Evolutionary conservation across 2,888 invertebrate species (phyloP).

Genomic region (Dynastes tityus): DNA sequence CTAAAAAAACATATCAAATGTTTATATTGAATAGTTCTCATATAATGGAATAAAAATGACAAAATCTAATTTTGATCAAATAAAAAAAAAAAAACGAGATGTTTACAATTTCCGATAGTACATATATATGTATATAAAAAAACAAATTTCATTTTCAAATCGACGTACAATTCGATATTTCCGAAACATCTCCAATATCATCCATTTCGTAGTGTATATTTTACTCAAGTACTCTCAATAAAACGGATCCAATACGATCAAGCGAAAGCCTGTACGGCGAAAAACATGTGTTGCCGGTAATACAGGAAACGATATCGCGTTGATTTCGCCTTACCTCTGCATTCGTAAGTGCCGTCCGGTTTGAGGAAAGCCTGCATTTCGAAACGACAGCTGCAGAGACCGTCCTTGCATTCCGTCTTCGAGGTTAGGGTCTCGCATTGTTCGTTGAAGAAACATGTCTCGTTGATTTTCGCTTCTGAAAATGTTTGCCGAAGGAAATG

Average conservation of each 20-base stretch:
- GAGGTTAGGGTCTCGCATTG: constrained; percentile 84
- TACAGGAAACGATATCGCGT: constrained; percentile 3
- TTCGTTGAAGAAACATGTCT: constrained; percentile 87
- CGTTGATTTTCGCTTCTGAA: constrained; percentile 86
- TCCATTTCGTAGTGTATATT: too few species aligned
- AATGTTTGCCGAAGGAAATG: constrained; percentile 57
- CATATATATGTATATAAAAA: too few species aligned
- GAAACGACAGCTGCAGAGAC: constrained; percentile 84
- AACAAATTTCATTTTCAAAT: too few species aligned
- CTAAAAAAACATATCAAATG: constrained; percentile 64
- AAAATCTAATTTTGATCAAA: too few species aligned
- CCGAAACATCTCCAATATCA: too few species aligned
- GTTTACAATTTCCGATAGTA: too few species aligned
- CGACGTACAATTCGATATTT: too few species aligned
- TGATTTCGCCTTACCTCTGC: constrained; percentile 77
- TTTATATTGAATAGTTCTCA: not conserved
- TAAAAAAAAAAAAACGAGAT: too few species aligned
- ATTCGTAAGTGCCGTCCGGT: constrained; percentile 81
- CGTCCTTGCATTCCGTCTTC: constrained; percentile 87
- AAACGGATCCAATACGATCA: not conserved
- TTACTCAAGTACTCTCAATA: not conserved
- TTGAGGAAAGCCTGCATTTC: constrained; percentile 82
- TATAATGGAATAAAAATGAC: not conserved
- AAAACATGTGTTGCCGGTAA: not conserved
- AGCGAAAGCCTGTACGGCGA: not conserved